Evolutionary conservation across 2,113 vertebrate genomes (phyloP).

Genomic region (Oryzias curvinotus): DNA sequence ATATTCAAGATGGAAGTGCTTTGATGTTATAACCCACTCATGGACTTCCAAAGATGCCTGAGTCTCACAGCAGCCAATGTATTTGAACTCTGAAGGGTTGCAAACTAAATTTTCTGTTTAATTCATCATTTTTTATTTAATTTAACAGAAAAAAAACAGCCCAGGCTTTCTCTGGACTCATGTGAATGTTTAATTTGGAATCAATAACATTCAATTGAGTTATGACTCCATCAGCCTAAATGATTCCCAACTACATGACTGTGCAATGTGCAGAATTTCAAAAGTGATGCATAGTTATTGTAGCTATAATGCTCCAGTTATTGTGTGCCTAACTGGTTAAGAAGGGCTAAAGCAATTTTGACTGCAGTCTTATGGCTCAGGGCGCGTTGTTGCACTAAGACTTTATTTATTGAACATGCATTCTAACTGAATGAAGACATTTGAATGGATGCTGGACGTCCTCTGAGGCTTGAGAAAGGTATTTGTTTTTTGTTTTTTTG

Average conservation of each 20-base stretch:
- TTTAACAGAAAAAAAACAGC: slow-evolving; percentile 20
- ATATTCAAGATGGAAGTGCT: no score
- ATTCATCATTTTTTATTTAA: slow-evolving; percentile 35
- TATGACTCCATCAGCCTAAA: slow-evolving; percentile 58
- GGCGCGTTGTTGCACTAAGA: slow-evolving; percentile 17
- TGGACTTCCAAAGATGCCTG: no score
- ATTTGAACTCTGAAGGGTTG: neutral
- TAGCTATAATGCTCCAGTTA: slow-evolving; percentile 46
- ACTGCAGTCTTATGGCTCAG: slow-evolving; percentile 15
- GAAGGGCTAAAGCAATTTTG: slow-evolving; percentile 61
- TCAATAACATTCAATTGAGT: slow-evolving; percentile 65
- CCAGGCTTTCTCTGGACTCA: slow-evolving; percentile 1
- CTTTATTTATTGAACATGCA: slow-evolving; percentile 48
- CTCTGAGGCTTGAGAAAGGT: slow-evolving; percentile 15
- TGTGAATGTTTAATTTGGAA: slow-evolving; percentile 65
- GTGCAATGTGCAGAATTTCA: slow-evolving; percentile 35
- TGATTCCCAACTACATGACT: slow-evolving; percentile 56
- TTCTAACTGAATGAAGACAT: slow-evolving; percentile 25
- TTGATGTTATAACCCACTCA: no score
- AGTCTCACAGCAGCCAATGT: no score
- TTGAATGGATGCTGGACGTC: slow-evolving; percentile 6
- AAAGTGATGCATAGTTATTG: slow-evolving; percentile 62
- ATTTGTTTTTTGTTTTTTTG: slow-evolving; percentile 11
- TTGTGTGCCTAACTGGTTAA: slow-evolving; percentile 60
- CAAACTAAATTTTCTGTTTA: neutral